These are phyloP conservation scores for Prunella fulvescens DNA, from an alignment of 2,113 vertebrate species.

Conservation along the genomic window DNA sequence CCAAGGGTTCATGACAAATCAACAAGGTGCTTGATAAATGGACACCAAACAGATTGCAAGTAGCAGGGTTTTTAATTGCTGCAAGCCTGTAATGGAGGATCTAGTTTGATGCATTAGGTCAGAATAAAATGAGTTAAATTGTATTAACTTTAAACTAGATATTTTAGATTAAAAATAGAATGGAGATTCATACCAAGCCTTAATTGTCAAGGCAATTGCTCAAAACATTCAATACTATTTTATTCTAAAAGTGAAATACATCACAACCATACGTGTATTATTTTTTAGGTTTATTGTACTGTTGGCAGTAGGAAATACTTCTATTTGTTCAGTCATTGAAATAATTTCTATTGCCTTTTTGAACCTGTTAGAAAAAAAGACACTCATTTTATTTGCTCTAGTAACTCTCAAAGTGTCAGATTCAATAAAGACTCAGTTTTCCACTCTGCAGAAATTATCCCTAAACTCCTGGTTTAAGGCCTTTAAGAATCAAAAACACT, in stretches of 20 bases:
- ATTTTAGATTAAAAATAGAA: not conserved
- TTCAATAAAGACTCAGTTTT: not conserved
- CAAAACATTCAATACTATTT: not conserved
- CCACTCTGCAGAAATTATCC: not conserved
- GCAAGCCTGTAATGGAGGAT: not conserved
- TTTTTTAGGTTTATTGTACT: not conserved
- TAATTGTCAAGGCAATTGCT: not conserved
- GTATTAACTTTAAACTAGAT: not conserved
- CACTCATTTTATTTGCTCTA: not conserved
- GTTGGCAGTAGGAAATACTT: not conserved
- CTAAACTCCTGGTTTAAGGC: not conserved
- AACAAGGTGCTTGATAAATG: not conserved
- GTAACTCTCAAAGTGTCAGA: not conserved
- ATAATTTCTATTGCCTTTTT: not conserved
- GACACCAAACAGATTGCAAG: not conserved
- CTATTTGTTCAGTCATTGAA: not conserved
- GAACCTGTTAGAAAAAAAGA: not conserved
- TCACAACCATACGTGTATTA: not conserved
- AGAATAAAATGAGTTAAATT: not conserved
- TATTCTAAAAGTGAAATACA: not conserved
- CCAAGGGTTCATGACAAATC: not conserved
- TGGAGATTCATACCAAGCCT: not conserved
- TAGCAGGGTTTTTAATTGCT: not conserved
- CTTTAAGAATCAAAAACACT: not conserved
- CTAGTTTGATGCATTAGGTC: not conserved